Percentiles rank a stretch among this genome's conserved stretches.
phyloP scores from a whole-genome alignment of 2,888 invertebrate genomes.

The Eurytoma adleriae region DNA sequence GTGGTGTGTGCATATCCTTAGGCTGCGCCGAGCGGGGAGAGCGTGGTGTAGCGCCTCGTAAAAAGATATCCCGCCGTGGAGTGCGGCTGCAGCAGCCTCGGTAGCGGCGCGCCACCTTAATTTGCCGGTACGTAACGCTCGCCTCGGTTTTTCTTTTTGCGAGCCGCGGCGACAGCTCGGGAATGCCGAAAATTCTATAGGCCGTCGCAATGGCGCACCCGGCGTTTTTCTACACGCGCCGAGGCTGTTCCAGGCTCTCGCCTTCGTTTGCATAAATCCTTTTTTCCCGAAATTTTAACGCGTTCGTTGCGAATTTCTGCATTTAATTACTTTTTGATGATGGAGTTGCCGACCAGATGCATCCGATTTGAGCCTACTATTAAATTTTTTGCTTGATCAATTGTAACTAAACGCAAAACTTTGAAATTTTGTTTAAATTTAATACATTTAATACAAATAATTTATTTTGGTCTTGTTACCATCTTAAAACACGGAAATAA shows the following conservation, averaged over 20 bases:
- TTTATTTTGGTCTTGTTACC: too few species aligned
- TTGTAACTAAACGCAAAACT: too few species aligned
- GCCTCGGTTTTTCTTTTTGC: slow-evolving; percentile 4
- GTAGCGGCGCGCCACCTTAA: slow-evolving; percentile 17
- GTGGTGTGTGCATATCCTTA: not conserved
- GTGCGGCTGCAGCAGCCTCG: not conserved
- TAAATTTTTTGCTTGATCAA: too few species aligned
- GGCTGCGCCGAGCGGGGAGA: too few species aligned
- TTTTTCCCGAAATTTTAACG: not conserved
- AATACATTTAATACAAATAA: too few species aligned
- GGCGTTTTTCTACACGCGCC: slow-evolving; percentile 3
- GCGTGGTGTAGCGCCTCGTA: slow-evolving; percentile 27
- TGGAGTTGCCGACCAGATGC: too few species aligned
- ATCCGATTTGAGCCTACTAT: too few species aligned
- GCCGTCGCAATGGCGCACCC: not conserved
- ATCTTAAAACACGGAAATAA: too few species aligned
- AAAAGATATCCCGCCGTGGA: slow-evolving; percentile 37
- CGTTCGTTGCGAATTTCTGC: not conserved
- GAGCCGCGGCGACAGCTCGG: not conserved
- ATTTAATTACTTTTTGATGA: too few species aligned
- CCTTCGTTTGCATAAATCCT: not conserved
- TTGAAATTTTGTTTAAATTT: too few species aligned
- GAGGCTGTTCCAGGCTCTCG: not conserved
- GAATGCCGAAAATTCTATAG: slow-evolving; percentile 36
- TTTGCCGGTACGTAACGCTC: slow-evolving; percentile 27